Evolutionary conservation across 2,888 invertebrate species (phyloP), one percentile per base, ranked within the genome.

Genomic region (Actias luna): DNA sequence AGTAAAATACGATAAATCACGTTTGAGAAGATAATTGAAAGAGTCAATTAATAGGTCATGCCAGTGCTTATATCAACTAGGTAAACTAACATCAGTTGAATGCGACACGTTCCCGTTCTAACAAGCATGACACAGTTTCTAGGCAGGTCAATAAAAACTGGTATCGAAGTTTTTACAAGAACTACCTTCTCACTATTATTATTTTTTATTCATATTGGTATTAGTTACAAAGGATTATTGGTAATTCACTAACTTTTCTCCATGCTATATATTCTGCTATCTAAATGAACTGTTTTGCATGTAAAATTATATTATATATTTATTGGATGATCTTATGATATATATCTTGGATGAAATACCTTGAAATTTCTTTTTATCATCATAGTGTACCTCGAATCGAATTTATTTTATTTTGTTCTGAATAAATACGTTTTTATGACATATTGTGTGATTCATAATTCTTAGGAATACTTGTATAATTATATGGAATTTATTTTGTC

Each of bases 101-200:
- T 5, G n/a, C 29, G 16, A 16, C 55, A 27, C 60, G 50, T 57
- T 33, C 33, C 22, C 59, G 60, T 62, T 65, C 60, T 58, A 64
- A 60, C 58, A 63, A 46, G 57, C 67, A 62, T 72, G 72, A 65
- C 67, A 68, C 65, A 65, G 65, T 74, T 74, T 36, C 29, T 64
- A 71, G 74, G 60, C 67, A 62, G 65, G 69, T 69, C 63, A 61
- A 62, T 69, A 58, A 73, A 69, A 73, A 71, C 66, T 65, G 65
- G 62, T 66, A 60, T 16, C 57, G 60, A 61, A 50, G 69, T 67
- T 70, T n/a, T 72, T 70, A 69, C 69, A 61, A 63, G 64, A 67
- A 46, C 46, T 46, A 22, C 46, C 22, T 22, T 46, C 22, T 22
- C 46, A 22, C 0, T 46, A 46, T 25, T 22, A 22, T 46, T 18